Evolutionary conservation across 2,888 invertebrate genomes (phyloP), one percentile per base, ranked within the genome.

Genomic region (Melieria omissa): DNA sequence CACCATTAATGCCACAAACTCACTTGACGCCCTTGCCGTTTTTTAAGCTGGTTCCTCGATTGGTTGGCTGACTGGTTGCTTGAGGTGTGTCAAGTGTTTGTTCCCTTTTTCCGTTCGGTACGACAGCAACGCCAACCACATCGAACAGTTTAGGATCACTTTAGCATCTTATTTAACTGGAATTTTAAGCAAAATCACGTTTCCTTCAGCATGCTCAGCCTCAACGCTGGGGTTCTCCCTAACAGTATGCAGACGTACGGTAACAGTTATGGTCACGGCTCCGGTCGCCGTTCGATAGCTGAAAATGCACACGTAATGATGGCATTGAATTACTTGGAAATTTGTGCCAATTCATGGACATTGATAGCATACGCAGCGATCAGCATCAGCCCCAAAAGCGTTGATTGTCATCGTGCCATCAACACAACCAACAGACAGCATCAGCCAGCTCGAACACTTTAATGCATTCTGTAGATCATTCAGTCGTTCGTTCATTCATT

Each of bases 1-100:
- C 14, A 16, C 4, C 49, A 44, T 41, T 57, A n/a, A n/a, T 12
- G 45, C 14, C 29, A 29, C 29, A 29, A 29, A 29, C 29, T 29
- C 29, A 29, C 29, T 29, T 29, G 29, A 29, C 29, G 29, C 29
- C 29, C 29, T 29, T 29, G 29, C 29, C 29, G 29, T 29, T 29
- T 29, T 29, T 29, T 29, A 29, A 29, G 29, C 44, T 52, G 57
- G 41, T 62, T 14, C 10, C 61, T 57, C 65, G 57, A 5, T 57
- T 58, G 63, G 60, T 7, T 54, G 12, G 44, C n/a, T 55, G 64
- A 46, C 57, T 60, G 16, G 14, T 42, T 58, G 12, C 9, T n/a
- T 79, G 78, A 81, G 83, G 83, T 82, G 82, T 82, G 81, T 79
- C 82, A 80, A 80, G 80, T 78, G 80, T 29, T 57, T 65, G 71